Percentiles rank a stretch among this genome's conserved stretches.
Conservation (phyloP, 1,140 invertebrate species). For the Pygmarrhopalites habei region DNA sequence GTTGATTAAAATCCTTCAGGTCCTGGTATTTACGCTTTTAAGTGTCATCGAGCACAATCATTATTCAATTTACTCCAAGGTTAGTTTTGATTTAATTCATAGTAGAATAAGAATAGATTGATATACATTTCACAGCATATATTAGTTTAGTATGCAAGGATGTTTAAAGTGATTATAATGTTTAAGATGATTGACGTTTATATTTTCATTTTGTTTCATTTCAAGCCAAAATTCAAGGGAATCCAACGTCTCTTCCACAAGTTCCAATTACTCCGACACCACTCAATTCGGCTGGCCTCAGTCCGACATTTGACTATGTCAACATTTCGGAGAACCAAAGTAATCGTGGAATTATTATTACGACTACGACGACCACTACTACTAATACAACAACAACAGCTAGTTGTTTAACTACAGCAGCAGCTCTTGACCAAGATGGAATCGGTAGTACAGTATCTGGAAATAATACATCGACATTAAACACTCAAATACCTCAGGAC, state of each 20-base stretch:
- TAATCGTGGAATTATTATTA: not conserved
- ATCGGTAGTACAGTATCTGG: not conserved
- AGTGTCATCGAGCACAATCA: constrained; percentile 76
- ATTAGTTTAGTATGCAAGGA: no score
- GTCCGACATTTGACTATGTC: constrained; percentile 44
- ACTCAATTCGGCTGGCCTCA: constrained; percentile 41
- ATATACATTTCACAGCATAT: no score
- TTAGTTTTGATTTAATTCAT: no score
- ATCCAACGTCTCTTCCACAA: constrained; percentile 14
- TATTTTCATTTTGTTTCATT: no score
- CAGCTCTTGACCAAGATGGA: not conserved
- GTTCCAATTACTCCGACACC: constrained; percentile 19
- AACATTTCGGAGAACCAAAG: constrained; percentile 33
- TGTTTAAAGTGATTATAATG: no score
- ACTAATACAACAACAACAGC: no score
- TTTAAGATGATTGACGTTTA: no score
- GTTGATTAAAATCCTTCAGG: no score
- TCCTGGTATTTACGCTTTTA: constrained; percentile 89
- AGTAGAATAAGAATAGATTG: no score
- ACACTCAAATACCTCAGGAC: not conserved
- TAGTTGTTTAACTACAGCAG: no score
- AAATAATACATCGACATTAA: not conserved
- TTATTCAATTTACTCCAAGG: constrained; percentile 66
- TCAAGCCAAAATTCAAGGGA: constrained; percentile 68
- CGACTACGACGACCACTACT: not conserved